Evolutionary conservation across 2,113 vertebrate species (phyloP).

Genomic region (Saccopteryx bilineata): DNA sequence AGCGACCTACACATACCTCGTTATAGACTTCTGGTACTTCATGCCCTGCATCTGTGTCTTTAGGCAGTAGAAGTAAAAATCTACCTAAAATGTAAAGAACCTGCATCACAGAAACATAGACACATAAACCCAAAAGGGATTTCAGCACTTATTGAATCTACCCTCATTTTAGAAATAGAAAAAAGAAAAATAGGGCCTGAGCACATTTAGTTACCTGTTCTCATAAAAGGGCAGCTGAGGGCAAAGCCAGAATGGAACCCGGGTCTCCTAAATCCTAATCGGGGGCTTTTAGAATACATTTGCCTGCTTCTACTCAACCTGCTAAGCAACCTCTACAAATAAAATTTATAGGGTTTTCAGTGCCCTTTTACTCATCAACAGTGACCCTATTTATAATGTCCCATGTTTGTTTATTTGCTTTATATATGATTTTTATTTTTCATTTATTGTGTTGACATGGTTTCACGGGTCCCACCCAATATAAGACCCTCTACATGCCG

Average conservation of each 20-base stretch:
- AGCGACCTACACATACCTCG: neutral
- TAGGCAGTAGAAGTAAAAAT: neutral
- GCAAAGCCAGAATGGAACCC: neutral
- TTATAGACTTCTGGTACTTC: neutral
- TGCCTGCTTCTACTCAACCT: neutral
- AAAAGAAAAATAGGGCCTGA: neutral
- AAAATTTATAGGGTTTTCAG: neutral
- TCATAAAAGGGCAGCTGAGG: neutral
- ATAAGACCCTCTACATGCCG: too few species aligned
- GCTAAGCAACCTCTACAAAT: neutral
- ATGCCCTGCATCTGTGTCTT: fast-evolving
- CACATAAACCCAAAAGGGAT: neutral
- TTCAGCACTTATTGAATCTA: neutral
- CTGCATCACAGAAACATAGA: neutral
- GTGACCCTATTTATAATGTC: neutral
- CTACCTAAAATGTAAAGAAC: neutral
- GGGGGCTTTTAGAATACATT: neutral
- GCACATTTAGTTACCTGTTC: neutral
- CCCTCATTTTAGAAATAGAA: neutral
- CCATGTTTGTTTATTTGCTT: neutral
- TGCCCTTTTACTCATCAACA: neutral
- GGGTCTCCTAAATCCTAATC: neutral
- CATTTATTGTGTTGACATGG: too few species aligned
- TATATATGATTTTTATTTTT: too few species aligned
- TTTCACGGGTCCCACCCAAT: too few species aligned